These are phyloP conservation scores for Pachyuromys duprasi DNA, from an alignment of 2,797 vertebrate genomes.

Conservation along the genomic window DNA sequence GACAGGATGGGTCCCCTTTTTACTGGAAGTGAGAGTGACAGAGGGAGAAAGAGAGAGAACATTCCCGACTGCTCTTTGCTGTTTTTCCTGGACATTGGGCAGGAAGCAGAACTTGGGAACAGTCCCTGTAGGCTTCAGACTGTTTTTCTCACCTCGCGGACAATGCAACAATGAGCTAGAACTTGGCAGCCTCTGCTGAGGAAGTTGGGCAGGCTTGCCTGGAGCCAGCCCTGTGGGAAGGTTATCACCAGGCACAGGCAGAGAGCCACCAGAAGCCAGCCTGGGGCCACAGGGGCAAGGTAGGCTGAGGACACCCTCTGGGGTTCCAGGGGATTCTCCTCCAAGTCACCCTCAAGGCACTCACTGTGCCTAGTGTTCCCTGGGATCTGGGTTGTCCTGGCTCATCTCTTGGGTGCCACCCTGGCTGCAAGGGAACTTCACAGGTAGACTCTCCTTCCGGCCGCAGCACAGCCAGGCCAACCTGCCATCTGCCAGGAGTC, in stretches of 20 bases:
- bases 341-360: background rate
- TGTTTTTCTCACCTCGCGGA: conserved; percentile 77
- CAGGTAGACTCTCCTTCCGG: background rate
- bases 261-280: background rate
- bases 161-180: conserved; percentile 77
- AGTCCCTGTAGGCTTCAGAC: conserved; percentile 23
- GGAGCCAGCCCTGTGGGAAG: conserved; percentile 58
- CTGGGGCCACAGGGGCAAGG: background rate
- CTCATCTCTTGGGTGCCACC: background rate
- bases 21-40: conserved; percentile 67
- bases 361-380: background rate
- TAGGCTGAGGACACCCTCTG: background rate
- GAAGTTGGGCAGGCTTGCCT: conserved; percentile 75
- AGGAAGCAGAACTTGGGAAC: conserved; percentile 51
- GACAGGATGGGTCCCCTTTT: conserved; percentile 58
- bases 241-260: background rate
- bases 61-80: conserved; percentile 65
- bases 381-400: background rate
- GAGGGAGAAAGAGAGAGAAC: background rate
- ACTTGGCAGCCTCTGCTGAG: conserved; percentile 76
- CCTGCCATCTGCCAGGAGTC: background rate
- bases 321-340: background rate
- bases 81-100: conserved; percentile 63
- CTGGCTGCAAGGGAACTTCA: conserved; percentile 4
- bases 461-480: fast-evolving